Base-by-base conservation (phyloP, 2,888 invertebrate genomes). In the Seira sanloemensis region DNA sequence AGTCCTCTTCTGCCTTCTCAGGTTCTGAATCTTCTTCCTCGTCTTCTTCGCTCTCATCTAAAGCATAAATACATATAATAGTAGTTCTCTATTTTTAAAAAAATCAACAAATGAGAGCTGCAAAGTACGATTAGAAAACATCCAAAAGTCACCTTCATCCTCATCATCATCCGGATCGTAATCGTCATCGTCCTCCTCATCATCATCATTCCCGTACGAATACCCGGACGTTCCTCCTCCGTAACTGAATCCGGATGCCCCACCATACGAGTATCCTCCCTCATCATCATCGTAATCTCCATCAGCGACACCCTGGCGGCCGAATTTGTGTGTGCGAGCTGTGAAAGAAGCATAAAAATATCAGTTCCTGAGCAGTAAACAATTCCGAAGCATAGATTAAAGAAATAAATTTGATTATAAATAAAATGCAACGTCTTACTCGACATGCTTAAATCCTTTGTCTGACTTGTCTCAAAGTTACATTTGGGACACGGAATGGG, bases 401-500 rank as follows among this genome's bases (percentile, higher is more conserved):
- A n/a, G n/a, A n/a, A n/a, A n/a, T n/a, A n/a, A n/a, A n/a, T n/a
- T n/a, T n/a, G n/a, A n/a, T n/a, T n/a, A n/a, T n/a, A n/a, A n/a
- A n/a, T 54, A 74, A 25, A n/a, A 46, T 27, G 12, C 18, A 2
- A 16, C 72, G 62, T 93, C 94, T 93, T 92, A 95, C 97, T 97
- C 54, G 98, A 98, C 96, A 98, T 97, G 93, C 96, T 96, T 90
- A 98, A 94, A 91, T 98, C 97, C 91, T 97, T 96, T 1, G 98
- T 98, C 91, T 97, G 95, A 12, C 96, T 95, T n/a, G 98, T 97
- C 83, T 97, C 96, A 92, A 95, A 97, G 87, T 95, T 94, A 93
- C 98, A 98, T 92, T 97, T 97, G 26, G 98, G 98, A 90, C 98
- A 98, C 16, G 98, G 98, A 90, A 96, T 94, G 4, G 94, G 92